Base-by-base conservation (phyloP, 92 coral and sea anemone genomes). In the Plumapathes pennacea region DNA sequence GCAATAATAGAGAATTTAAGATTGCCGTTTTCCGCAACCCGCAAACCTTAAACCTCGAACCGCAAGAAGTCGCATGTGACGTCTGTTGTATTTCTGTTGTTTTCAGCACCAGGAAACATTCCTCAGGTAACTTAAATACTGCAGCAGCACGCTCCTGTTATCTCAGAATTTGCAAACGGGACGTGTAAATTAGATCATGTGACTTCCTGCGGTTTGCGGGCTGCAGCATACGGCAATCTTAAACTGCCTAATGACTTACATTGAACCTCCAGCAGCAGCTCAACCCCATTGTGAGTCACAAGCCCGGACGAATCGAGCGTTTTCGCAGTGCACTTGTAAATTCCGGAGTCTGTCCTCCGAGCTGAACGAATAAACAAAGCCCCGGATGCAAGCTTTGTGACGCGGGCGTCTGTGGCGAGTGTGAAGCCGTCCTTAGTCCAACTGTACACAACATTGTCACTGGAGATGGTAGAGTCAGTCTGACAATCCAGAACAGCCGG, bases 171-270 rank as follows among this genome's bases (percentile, higher is more conserved):
- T n/a, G n/a, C n/a, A n/a, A n/a, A n/a, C n/a, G n/a, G n/a, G n/a
- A n/a, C n/a, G n/a, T n/a, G n/a, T n/a, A n/a, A n/a, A n/a, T n/a
- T n/a, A n/a, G n/a, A n/a, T n/a, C n/a, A n/a, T n/a, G n/a, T n/a
- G n/a, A n/a, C n/a, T n/a, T n/a, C n/a, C n/a, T n/a, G n/a, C n/a
- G n/a, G n/a, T n/a, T n/a, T n/a, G n/a, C n/a, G n/a, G n/a, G n/a
- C n/a, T n/a, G n/a, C n/a, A n/a, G n/a, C n/a, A n/a, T n/a, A n/a
- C n/a, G n/a, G n/a, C n/a, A n/a, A n/a, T n/a, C n/a, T n/a, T n/a
- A n/a, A n/a, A n/a, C n/a, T n/a, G n/a, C n/a, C n/a, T n/a, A 9
- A 15, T 1, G 9, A 72, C 99, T 88, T 78, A 94, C 99, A 89
- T 58, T 84, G 91, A 43, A 94, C 76, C 32, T 94, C 94, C 50